Percentiles rank a stretch among this genome's conserved stretches.
These are phyloP conservation scores for Melieria picta DNA, from an alignment of 2,888 invertebrate genomes.

Conservation along the genomic window DNA sequence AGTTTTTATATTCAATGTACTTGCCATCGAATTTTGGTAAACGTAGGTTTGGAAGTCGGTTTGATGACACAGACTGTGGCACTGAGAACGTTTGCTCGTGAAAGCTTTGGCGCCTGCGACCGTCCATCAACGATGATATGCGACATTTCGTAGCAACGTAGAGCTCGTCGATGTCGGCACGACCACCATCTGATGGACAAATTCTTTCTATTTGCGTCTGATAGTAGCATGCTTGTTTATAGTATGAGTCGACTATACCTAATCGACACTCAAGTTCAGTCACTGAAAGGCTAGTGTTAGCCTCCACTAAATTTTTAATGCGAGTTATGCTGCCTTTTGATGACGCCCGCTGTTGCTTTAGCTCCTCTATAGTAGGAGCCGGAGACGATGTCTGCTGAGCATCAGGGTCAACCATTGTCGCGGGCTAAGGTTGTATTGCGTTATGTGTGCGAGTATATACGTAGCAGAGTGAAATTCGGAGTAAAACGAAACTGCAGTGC, in stretches of 20 bases:
- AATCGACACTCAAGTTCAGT: conserved; percentile 30
- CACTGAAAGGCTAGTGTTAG: conserved; percentile 8
- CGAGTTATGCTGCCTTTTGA: too few relatives aligned
- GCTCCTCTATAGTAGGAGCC: too few relatives aligned
- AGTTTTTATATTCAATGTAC: conserved; percentile 33
- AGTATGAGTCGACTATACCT: conserved; percentile 31
- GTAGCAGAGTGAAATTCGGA: too few relatives aligned
- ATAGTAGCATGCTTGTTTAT: conserved; percentile 17
- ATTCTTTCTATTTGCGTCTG: too few relatives aligned
- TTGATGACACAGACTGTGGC: background rate
- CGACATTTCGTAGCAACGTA: conserved; percentile 21
- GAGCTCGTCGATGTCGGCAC: too few relatives aligned
- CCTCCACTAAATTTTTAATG: background rate
- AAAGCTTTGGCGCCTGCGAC: background rate
- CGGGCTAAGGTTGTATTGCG: too few relatives aligned
- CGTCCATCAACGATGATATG: conserved; percentile 13
- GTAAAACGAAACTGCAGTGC: too few relatives aligned
- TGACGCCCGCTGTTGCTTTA: too few relatives aligned
- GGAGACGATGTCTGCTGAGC: too few relatives aligned
- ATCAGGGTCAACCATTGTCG: too few relatives aligned
- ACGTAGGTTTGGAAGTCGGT: conserved; percentile 16
- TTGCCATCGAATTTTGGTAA: conserved; percentile 34
- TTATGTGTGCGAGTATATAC: too few relatives aligned
- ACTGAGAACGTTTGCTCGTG: conserved; percentile 12
- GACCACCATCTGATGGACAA: too few relatives aligned